phyloP scores from a whole-genome alignment of 1,140 invertebrate genomes.

The Apocrypta bakeri region DNA sequence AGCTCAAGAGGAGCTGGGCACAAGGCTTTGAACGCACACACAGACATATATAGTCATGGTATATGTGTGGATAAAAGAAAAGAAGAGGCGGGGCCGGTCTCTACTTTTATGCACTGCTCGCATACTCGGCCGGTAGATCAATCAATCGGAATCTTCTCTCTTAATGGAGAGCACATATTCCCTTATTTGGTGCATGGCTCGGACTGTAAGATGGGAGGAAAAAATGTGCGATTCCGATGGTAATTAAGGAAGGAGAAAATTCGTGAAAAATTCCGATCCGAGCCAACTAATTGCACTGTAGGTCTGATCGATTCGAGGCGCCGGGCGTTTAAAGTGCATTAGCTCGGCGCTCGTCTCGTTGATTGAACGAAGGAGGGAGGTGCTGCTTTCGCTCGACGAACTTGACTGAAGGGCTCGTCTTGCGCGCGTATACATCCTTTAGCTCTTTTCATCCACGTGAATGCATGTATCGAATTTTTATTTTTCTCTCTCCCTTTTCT shows the following conservation, averaged over 20 bases:
- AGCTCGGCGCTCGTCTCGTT: slow-evolving; percentile 19
- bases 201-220: too few relatives aligned
- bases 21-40: too few relatives aligned
- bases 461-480: too few relatives aligned
- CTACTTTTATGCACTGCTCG: too few relatives aligned
- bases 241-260: too few relatives aligned
- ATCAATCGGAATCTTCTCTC: not conserved
- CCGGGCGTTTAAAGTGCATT: slow-evolving; percentile 39
- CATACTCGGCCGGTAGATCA: too few relatives aligned
- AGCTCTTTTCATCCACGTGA: too few relatives aligned
- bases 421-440: not conserved
- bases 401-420: not conserved
- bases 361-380: slow-evolving; percentile 37
- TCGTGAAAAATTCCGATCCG: not conserved
- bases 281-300: slow-evolving; percentile 14
- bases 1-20: not conserved
- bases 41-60: too few relatives aligned
- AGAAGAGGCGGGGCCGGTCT: not conserved
- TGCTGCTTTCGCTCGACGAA: not conserved
- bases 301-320: slow-evolving; percentile 38
- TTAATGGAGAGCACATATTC: not conserved
- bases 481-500: too few relatives aligned
- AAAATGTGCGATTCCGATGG: not conserved
- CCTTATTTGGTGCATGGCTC: too few relatives aligned
- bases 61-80: not conserved